Evolutionary conservation across 2,113 vertebrate genomes (phyloP).

Genomic region (Mormoops blainvillei): DNA sequence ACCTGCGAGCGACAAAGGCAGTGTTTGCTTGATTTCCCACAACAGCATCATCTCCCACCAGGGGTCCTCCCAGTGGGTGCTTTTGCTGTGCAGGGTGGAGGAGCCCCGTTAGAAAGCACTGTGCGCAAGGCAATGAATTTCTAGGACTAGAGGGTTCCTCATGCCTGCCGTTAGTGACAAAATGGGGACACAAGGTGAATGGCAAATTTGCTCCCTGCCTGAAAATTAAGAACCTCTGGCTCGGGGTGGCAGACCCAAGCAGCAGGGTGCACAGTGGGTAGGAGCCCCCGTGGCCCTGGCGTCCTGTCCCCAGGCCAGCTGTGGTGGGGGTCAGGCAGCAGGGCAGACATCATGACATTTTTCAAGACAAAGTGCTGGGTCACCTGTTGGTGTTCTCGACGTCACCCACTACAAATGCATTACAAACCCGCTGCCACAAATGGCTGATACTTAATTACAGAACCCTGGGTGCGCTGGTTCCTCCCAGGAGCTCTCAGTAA

Average conservation of each 20-base stretch:
- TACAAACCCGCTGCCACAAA: rapidly evolving
- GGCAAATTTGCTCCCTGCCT: conserved; percentile 50
- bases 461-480: neutral
- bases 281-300: rapidly evolving
- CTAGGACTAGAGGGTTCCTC: neutral
- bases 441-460: neutral
- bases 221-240: conserved; percentile 13
- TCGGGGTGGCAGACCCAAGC: neutral
- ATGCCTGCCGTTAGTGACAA: neutral
- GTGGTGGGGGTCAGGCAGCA: neutral
- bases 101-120: rapidly evolving
- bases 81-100: neutral
- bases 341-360: neutral
- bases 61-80: rapidly evolving
- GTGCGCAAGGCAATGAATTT: neutral
- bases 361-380: rapidly evolving
- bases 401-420: neutral
- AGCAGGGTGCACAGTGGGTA: rapidly evolving
- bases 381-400: neutral
- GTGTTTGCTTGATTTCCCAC: neutral
- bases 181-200: conserved; percentile 33
- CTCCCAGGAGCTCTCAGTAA: neutral
- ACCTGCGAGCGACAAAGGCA: neutral
- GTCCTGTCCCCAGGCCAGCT: neutral
- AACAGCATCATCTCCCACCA: rapidly evolving